Conservation (phyloP, 92 coral and sea anemone species). For the Scolanthus callimorphus region DNA sequence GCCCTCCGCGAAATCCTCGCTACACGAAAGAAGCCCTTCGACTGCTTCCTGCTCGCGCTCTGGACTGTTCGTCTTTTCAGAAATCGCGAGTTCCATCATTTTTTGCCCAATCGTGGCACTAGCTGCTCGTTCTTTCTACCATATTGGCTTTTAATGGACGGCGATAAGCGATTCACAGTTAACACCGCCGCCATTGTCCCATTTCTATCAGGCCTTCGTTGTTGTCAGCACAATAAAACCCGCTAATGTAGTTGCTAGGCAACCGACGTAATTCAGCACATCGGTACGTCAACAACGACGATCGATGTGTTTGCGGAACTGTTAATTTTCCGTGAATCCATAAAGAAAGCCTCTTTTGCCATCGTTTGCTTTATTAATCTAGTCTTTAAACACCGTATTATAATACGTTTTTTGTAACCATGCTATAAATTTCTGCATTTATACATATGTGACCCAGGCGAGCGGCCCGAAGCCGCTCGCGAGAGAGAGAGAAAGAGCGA, state of each 20-base stretch:
- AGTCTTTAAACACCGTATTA: no score
- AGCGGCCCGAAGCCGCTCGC: no score
- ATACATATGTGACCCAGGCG: no score
- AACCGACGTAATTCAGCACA: not conserved
- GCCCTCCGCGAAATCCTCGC: slow-evolving; percentile 35
- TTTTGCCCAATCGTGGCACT: not conserved
- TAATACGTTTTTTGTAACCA: no score
- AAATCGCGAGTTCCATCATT: not conserved
- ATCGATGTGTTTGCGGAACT: no score
- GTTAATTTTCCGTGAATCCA: no score
- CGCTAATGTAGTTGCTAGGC: slow-evolving; percentile 2
- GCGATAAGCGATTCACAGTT: no score
- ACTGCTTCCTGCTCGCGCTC: slow-evolving; percentile 29
- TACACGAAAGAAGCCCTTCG: slow-evolving; percentile 39
- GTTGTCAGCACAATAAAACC: not conserved
- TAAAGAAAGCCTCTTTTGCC: no score
- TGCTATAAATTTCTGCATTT: no score
- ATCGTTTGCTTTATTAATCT: no score
- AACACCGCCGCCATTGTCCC: not conserved
- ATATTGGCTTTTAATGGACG: not conserved
- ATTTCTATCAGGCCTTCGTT: not conserved
- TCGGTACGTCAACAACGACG: not conserved
- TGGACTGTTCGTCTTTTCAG: not conserved
- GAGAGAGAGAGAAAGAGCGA: no score
- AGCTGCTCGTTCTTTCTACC: not conserved